Conservation (phyloP, 2,888 invertebrate genomes). For the Coremacera marginata region DNA sequence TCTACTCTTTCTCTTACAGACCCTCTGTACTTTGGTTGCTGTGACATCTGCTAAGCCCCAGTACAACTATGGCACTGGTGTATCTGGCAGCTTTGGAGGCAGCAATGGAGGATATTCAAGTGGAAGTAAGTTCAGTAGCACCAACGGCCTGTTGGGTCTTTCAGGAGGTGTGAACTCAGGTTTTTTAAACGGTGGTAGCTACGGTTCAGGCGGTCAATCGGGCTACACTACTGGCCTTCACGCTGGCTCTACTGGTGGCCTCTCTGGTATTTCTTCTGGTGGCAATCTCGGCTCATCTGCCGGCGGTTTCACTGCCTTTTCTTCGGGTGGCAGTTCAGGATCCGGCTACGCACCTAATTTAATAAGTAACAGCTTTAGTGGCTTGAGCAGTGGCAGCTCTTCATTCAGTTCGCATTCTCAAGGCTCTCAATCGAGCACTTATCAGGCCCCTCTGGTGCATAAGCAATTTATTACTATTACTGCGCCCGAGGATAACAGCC, state of each 20-base stretch:
- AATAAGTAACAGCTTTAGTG: conserved; percentile 47
- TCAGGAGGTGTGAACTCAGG: not conserved
- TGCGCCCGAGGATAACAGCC: conserved; percentile 65
- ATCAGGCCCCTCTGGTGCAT: conserved; percentile 58
- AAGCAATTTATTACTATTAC: conserved; percentile 66
- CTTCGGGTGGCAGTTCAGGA: conserved; percentile 8
- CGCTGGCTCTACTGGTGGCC: conserved; percentile 44
- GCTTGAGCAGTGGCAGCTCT: conserved; percentile 42
- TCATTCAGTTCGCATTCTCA: conserved; percentile 50
- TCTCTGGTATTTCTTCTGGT: conserved; percentile 37
- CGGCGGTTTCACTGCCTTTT: conserved; percentile 30
- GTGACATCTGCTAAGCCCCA: conserved; percentile 59
- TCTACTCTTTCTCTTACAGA: conserved; percentile 44
- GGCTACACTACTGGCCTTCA: not conserved
- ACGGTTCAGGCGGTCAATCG: conserved; percentile 39
- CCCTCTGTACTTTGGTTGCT: conserved; percentile 53
- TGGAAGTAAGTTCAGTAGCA: not conserved
- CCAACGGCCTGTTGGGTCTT: too few relatives aligned
- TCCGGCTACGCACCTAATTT: conserved; percentile 26
- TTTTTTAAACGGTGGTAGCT: conserved; percentile 47
- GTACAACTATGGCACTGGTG: conserved; percentile 59
- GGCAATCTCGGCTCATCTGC: conserved; percentile 37
- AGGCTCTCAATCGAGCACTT: conserved; percentile 43
- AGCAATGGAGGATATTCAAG: conserved; percentile 30
- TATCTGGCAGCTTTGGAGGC: conserved; percentile 50